phyloP scores from a whole-genome alignment of 2,888 invertebrate genomes.

The Serrognathus titanus region DNA sequence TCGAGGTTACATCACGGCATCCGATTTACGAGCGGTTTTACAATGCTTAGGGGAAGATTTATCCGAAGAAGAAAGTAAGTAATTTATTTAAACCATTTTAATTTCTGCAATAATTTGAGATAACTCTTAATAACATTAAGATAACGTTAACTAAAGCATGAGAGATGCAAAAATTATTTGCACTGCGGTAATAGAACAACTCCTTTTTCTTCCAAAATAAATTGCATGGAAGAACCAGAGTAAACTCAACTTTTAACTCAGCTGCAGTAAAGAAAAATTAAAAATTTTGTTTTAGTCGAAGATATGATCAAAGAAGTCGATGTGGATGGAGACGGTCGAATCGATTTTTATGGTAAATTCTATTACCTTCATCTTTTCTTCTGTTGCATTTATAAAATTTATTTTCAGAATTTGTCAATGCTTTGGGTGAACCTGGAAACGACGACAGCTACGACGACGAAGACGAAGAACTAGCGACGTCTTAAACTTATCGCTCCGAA shows the following conservation, averaged over 20 bases:
- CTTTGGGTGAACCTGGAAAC: slow-evolving; percentile 73
- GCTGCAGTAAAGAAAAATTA: too few relatives aligned
- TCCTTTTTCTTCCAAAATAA: too few relatives aligned
- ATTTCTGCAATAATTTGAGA: too few relatives aligned
- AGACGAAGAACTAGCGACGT: slow-evolving; percentile 54
- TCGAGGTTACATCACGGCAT: slow-evolving; percentile 87
- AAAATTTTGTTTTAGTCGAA: slow-evolving; percentile 62
- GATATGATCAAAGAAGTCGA: slow-evolving; percentile 97
- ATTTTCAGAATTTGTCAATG: slow-evolving; percentile 73
- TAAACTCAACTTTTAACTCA: too few relatives aligned
- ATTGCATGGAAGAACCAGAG: too few relatives aligned
- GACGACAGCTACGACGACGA: slow-evolving; percentile 73
- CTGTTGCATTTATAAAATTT: background rate
- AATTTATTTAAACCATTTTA: slow-evolving; percentile 25
- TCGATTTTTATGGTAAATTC: slow-evolving; percentile 81
- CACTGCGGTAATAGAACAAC: too few relatives aligned
- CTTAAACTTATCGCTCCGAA: slow-evolving; percentile 17
- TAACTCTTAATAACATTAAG: too few relatives aligned
- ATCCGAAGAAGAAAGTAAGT: slow-evolving; percentile 85
- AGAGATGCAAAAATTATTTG: too few relatives aligned
- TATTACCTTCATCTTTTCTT: background rate
- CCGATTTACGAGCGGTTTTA: slow-evolving; percentile 80
- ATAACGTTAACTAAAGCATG: too few relatives aligned
- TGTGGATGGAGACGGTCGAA: slow-evolving; percentile 89
- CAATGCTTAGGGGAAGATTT: slow-evolving; percentile 87